A percentile compares a stretch with the other conserved stretches of the same genome.
Evolutionary conservation across 1,140 invertebrate genomes (phyloP).

Genomic region (Trissolcus basalis): DNA sequence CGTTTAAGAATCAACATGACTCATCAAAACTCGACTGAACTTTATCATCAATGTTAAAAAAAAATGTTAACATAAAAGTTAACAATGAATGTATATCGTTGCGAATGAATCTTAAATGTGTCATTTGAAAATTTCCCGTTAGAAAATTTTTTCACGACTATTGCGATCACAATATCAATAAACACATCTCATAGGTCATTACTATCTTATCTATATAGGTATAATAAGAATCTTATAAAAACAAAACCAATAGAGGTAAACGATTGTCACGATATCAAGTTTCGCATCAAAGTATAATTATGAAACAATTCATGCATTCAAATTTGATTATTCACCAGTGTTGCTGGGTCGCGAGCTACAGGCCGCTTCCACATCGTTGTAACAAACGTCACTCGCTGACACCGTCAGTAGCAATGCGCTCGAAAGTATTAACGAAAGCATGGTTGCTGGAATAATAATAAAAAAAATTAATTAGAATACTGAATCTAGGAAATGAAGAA

Average conservation of each 20-base stretch:
- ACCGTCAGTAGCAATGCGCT: constrained; percentile 72
- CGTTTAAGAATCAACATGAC: too few relatives aligned
- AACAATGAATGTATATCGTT: too few relatives aligned
- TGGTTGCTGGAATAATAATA: constrained; percentile 63
- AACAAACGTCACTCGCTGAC: constrained; percentile 79
- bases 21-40: too few relatives aligned
- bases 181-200: constrained; percentile 27
- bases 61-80: background rate
- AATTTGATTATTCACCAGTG: constrained; percentile 62
- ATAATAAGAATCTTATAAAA: background rate
- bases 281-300: background rate
- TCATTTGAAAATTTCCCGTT: too few relatives aligned
- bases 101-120: too few relatives aligned
- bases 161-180: constrained; percentile 13
- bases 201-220: constrained; percentile 8
- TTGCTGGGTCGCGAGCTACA: constrained; percentile 74
- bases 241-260: constrained; percentile 1
- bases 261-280: background rate
- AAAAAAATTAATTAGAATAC: background rate
- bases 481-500: too few relatives aligned
- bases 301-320: background rate
- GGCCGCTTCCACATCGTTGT: constrained; percentile 77
- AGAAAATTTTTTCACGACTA: too few relatives aligned
- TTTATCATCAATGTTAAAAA: too few relatives aligned
- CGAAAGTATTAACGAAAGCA: constrained; percentile 78